Evolutionary conservation across 2,113 vertebrate species (phyloP), one percentile per base, ranked within the genome.

Genomic region (Conger conger): DNA sequence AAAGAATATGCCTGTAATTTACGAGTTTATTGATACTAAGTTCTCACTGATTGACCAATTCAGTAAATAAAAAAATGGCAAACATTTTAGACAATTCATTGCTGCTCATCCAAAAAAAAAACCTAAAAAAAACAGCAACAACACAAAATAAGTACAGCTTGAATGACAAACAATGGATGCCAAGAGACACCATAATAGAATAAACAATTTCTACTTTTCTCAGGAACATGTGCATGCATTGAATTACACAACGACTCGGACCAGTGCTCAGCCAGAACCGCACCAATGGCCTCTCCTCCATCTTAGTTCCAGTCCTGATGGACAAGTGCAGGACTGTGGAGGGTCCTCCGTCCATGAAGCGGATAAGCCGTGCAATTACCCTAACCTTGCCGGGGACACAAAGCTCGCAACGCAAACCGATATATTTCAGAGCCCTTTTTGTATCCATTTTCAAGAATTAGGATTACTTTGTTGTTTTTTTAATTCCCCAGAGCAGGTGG

Each of bases 181-280:
- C 91, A 94, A 93, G 93, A 89, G 93, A 95, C 93, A 95, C 91
- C 90, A 93, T 93, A 93, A 94, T 93, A 94, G 93, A 88, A 90
- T 88, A 91, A 92, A 93, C 88, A 90, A 95, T 87, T 89, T 88
- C 91, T 93, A 93, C 90, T 94, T 20, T 95, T 89, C 91, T 94
- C 89, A 93, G 93, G 92, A 92, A 92, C 92, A 91, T 91, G 87
- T 93, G 92, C 95, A 95, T 96, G 94, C 95, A 92, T 93, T 93
- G 92, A 93, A 89, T 90, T 92, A 94, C 92, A 95, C 93, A 90
- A 91, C 90, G 89, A 86, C 85, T 92, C 91, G 93, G 93, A 86
- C 45, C 86, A 53, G 82, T 91, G 91, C 93, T 94, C 93, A 94
- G 94, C 93, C 92, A 91, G 89, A 85, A 92, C 88, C 20, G 77